Conservation (phyloP, 2,888 invertebrate species). For the Adineta ricciae region DNA sequence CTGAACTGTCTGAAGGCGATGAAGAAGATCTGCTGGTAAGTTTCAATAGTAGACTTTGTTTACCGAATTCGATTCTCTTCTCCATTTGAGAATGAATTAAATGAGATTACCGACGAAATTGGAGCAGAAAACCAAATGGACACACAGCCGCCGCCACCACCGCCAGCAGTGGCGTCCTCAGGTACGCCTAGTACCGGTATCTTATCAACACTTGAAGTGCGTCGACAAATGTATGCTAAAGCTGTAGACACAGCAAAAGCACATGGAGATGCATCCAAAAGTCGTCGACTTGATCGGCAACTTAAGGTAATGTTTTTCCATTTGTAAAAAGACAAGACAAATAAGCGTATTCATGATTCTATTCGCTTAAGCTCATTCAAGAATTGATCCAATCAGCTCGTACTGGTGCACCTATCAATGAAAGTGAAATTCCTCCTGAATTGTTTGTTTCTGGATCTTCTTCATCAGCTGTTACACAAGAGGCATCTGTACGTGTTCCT, state of each 20-base stretch:
- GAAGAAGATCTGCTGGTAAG: background rate
- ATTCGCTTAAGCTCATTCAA: background rate
- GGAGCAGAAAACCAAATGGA: background rate
- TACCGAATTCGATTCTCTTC: background rate
- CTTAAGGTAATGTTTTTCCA: background rate
- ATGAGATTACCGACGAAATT: background rate
- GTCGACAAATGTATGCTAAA: background rate
- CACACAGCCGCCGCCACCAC: background rate
- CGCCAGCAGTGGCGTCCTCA: background rate
- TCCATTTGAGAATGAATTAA: background rate
- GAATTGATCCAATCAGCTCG: background rate
- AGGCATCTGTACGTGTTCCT: background rate
- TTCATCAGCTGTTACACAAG: background rate
- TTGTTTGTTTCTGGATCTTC: background rate
- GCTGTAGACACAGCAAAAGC: background rate
- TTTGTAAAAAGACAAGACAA: too few relatives aligned
- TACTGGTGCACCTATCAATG: background rate
- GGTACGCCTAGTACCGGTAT: too few relatives aligned
- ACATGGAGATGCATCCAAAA: background rate
- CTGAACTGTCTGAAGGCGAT: background rate
- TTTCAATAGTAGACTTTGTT: background rate
- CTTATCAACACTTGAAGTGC: background rate
- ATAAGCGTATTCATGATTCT: background rate
- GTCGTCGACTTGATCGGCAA: background rate
- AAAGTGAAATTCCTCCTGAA: constrained; percentile 12